Percentiles rank a stretch among this genome's conserved stretches.
These are phyloP conservation scores for Lethenteron reissneri DNA, from an alignment of 2,113 vertebrate species.

Conservation along the genomic window DNA sequence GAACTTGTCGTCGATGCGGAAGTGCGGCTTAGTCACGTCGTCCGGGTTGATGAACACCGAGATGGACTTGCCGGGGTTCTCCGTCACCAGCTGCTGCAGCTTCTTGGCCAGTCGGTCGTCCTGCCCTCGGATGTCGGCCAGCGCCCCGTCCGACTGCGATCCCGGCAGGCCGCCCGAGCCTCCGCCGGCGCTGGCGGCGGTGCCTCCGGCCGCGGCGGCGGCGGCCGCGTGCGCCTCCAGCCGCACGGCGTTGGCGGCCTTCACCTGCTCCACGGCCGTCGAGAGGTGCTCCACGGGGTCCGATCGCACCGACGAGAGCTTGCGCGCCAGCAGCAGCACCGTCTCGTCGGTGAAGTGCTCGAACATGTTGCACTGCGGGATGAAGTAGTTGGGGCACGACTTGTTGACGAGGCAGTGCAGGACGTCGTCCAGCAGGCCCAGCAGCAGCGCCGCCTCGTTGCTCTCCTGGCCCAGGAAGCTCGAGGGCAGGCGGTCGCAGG, in stretches of 20 bases:
- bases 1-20: slow-evolving; percentile 95
- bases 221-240: slow-evolving; percentile 56
- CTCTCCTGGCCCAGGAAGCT: slow-evolving; percentile 64
- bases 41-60: slow-evolving; percentile 95
- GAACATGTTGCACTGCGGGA: slow-evolving; percentile 94
- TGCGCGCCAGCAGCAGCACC: slow-evolving; percentile 56
- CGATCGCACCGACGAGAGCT: slow-evolving; percentile 65
- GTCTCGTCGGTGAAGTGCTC: slow-evolving; percentile 70
- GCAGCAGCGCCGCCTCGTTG: slow-evolving; percentile 58
- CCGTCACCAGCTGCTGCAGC: slow-evolving; percentile 86
- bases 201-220: slow-evolving; percentile 25
- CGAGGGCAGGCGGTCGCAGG: slow-evolving; percentile 73
- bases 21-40: slow-evolving; percentile 81
- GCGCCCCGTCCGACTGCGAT: slow-evolving; percentile 50
- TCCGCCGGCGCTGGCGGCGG: slow-evolving; percentile 23
- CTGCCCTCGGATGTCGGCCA: slow-evolving; percentile 34
- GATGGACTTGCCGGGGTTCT: slow-evolving; percentile 93
- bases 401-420: slow-evolving; percentile 89
- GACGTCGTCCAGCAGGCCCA: slow-evolving; percentile 85
- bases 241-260: slow-evolving; percentile 58
- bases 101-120: slow-evolving; percentile 89
- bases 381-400: slow-evolving; percentile 92
- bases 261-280: slow-evolving; percentile 69
- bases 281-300: slow-evolving; percentile 74
- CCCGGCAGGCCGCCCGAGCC: slow-evolving; percentile 28